Percentiles rank a stretch among this genome's conserved stretches.
These are phyloP conservation scores for Leptodactylus fallax DNA, from an alignment of 2,797 vertebrate genomes.

Conservation along the genomic window DNA sequence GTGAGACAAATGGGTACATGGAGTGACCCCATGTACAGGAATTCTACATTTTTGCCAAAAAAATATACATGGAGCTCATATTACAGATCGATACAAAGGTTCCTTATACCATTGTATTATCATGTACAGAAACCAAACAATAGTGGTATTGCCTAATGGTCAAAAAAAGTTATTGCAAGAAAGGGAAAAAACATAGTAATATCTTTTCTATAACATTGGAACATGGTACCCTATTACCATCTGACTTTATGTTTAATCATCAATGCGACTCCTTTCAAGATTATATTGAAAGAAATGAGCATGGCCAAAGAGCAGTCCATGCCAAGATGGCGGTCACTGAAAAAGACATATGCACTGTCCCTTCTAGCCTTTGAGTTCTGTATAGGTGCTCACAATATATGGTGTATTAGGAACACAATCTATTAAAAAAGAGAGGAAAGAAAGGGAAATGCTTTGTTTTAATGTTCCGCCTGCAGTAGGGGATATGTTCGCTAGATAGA, in stretches of 20 bases:
- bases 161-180: no score
- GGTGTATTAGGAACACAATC: neutral
- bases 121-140: neutral
- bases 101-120: neutral
- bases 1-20: no score
- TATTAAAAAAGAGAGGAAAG: neutral
- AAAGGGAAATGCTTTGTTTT: neutral
- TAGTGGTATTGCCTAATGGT: neutral
- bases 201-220: no score
- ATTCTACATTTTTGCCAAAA: no score
- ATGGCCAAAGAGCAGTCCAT: neutral
- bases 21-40: no score
- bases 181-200: no score
- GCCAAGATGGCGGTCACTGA: neutral
- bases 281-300: neutral
- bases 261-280: neutral
- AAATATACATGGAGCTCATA: no score
- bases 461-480: constrained; percentile 5
- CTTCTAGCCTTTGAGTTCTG: neutral
- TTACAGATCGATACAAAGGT: no score
- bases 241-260: no score
- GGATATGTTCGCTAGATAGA: constrained; percentile 9
- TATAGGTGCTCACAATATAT: neutral
- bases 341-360: neutral
- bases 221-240: no score